Conservation (phyloP, 2,888 invertebrate genomes). For the Sminthurinus aureus region DNA sequence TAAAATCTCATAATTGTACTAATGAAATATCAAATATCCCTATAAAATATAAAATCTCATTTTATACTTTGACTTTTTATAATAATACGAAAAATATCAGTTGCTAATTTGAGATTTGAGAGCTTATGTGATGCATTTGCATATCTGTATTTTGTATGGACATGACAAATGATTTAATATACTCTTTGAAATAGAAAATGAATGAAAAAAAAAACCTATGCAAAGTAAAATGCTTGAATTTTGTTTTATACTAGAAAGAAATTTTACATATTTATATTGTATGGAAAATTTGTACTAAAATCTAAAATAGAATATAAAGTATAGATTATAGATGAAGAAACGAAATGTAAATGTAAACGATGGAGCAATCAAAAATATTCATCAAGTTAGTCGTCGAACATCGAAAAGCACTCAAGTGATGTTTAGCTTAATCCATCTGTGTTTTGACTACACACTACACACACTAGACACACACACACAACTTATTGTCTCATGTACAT, state of each 20-base stretch:
- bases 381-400: conserved; percentile 33
- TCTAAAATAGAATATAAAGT: too few relatives aligned
- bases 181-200: not conserved
- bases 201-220: too few relatives aligned
- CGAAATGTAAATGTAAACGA: conserved; percentile 37
- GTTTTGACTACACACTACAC: conserved; percentile 18
- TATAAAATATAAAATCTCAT: too few relatives aligned
- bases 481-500: not conserved
- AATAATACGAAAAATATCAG: not conserved
- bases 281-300: too few relatives aligned
- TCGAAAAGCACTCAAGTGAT: conserved; percentile 39
- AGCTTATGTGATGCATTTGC: too few relatives aligned
- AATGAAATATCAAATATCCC: too few relatives aligned
- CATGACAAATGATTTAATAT: too few relatives aligned
- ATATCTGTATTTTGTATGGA: not conserved
- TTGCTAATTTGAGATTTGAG: not conserved
- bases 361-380: conserved; percentile 38
- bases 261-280: too few relatives aligned
- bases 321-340: not conserved
- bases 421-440: conserved; percentile 35
- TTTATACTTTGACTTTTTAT: too few relatives aligned
- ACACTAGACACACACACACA: not conserved
- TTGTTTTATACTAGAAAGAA: too few relatives aligned
- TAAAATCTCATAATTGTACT: too few relatives aligned
- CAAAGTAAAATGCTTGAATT: too few relatives aligned